These are phyloP conservation scores for Iselma pallidipennis DNA, from an alignment of 2,888 invertebrate species.

Conservation along the genomic window DNA sequence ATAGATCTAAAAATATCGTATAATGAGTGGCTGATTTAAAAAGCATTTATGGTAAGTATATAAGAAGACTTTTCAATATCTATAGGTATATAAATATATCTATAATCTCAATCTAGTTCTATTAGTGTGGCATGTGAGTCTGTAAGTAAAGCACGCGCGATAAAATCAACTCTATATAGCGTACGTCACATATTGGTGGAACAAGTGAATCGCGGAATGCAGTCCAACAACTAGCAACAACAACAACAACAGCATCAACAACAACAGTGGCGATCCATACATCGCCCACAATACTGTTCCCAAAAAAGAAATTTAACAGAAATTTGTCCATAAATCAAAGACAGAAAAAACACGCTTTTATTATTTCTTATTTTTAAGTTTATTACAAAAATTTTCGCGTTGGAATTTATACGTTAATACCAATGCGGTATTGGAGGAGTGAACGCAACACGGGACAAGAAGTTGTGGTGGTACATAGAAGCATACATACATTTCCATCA, in stretches of 20 bases:
- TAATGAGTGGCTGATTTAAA: neutral
- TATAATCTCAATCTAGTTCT: constrained; percentile 40
- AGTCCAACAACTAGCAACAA: constrained; percentile 45
- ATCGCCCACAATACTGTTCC: neutral
- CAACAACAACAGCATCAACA: constrained; percentile 39
- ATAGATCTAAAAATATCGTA: constrained; percentile 19
- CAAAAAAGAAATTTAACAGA: neutral
- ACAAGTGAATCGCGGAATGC: constrained; percentile 50
- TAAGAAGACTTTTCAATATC: neutral
- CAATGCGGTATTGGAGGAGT: no score
- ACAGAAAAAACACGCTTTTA: neutral
- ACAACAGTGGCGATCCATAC: constrained; percentile 6
- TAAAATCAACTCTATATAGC: constrained; percentile 38
- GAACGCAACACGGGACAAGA: no score
- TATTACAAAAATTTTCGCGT: no score
- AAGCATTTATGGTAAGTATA: constrained; percentile 1
- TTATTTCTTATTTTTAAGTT: no score
- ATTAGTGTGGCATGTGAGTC: constrained; percentile 41
- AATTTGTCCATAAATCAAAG: no score
- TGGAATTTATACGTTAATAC: no score
- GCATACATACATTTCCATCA: no score
- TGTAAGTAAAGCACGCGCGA: constrained; percentile 42
- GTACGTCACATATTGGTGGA: constrained; percentile 41
- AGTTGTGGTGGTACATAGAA: no score
- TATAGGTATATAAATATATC: no score